Percentiles rank a stretch among this genome's conserved stretches.
These are phyloP conservation scores for Notolepis coatsorum DNA, from an alignment of 2,797 vertebrate species.

Conservation along the genomic window DNA sequence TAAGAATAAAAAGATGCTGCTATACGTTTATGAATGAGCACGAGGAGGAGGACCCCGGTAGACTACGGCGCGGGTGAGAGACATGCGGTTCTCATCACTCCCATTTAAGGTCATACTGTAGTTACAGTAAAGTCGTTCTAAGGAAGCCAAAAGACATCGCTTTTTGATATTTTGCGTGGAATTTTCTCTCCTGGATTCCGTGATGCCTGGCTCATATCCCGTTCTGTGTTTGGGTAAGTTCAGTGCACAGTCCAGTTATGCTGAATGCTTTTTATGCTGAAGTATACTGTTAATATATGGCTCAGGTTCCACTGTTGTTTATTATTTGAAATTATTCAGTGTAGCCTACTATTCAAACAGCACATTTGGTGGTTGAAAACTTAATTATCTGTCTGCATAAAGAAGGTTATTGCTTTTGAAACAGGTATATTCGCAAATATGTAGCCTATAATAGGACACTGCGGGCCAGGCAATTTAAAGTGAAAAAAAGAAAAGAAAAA, in stretches of 20 bases:
- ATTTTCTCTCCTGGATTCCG: slow-evolving; percentile 46
- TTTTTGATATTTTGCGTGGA: slow-evolving; percentile 27
- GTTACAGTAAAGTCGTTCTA: slow-evolving; percentile 45
- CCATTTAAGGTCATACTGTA: slow-evolving; percentile 27
- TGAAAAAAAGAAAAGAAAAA: too few relatives aligned
- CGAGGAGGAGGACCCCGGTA: slow-evolving; percentile 25
- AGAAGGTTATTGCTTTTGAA: too few relatives aligned
- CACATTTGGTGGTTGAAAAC: too few relatives aligned
- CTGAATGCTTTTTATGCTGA: not conserved
- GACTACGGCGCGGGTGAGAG: slow-evolving; percentile 3
- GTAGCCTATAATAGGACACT: too few relatives aligned
- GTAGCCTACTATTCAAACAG: too few relatives aligned
- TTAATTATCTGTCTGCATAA: too few relatives aligned
- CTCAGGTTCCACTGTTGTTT: too few relatives aligned
- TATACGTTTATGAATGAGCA: slow-evolving; percentile 21
- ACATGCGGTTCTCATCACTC: slow-evolving; percentile 35
- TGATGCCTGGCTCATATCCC: slow-evolving; percentile 56
- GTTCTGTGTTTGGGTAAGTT: slow-evolving; percentile 69
- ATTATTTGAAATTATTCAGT: too few relatives aligned
- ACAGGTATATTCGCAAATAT: too few relatives aligned
- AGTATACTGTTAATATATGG: not conserved
- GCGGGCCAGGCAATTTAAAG: too few relatives aligned
- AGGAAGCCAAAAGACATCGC: slow-evolving; percentile 24
- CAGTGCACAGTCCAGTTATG: not conserved
- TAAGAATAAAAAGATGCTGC: slow-evolving; percentile 9